These are phyloP conservation scores for Mormoops blainvillei DNA, from an alignment of 2,113 vertebrate genomes.

Conservation along the genomic window DNA sequence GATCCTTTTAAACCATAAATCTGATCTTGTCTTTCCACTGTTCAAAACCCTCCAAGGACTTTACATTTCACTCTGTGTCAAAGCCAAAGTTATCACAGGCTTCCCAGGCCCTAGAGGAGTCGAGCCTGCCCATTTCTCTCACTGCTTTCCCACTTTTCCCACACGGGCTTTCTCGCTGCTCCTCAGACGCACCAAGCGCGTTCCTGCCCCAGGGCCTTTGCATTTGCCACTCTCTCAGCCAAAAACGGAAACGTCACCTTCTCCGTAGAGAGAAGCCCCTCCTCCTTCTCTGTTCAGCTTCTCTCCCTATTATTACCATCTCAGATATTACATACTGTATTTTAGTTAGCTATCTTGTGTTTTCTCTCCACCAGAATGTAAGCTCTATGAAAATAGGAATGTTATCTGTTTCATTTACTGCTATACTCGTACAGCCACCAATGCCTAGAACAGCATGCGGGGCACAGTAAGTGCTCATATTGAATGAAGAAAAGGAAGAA, in stretches of 20 bases:
- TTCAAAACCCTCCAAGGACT: not conserved
- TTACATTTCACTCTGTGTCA: not conserved
- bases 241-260: not conserved
- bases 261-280: not conserved
- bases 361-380: not conserved
- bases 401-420: not conserved
- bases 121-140: not conserved
- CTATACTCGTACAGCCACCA: not conserved
- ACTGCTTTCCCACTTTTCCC: not conserved
- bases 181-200: not conserved
- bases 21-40: not conserved
- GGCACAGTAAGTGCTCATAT: not conserved
- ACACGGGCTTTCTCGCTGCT: not conserved
- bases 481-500: not conserved
- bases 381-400: not conserved
- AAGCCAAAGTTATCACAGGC: not conserved
- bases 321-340: not conserved
- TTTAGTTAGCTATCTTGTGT: not conserved
- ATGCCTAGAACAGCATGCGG: not conserved
- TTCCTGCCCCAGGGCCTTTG: not conserved
- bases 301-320: not conserved
- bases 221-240: not conserved
- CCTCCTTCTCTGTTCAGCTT: not conserved
- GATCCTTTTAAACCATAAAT: not conserved
- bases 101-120: not conserved